These are phyloP conservation scores for Chondrilla cf. caribensis DNA, from an alignment of 37 sponge, comb jelly and placozoan species.

Conservation along the genomic window DNA sequence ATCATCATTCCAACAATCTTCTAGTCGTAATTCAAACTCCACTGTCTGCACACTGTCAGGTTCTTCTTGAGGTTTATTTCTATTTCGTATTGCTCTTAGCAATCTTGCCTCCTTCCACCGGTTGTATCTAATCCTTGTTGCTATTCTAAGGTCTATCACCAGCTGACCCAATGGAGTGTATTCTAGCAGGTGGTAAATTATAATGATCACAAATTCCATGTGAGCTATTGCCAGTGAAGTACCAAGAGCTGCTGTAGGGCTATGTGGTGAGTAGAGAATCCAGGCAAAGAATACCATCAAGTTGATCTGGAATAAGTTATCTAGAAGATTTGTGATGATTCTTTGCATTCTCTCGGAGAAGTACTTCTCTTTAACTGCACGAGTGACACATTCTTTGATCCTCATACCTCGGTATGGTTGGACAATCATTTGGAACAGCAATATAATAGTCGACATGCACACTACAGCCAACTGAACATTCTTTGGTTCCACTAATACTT, in stretches of 20 bases:
- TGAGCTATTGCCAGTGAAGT: background rate
- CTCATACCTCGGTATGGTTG: background rate
- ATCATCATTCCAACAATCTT: no score
- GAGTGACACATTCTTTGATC: background rate
- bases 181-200: constrained; percentile 8
- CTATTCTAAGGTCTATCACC: background rate
- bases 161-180: background rate
- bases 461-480: background rate
- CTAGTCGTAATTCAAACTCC: no score
- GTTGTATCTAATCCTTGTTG: background rate
- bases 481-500: background rate
- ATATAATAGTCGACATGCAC: background rate
- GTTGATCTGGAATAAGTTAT: constrained; percentile 4
- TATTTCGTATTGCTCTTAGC: no score
- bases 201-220: background rate
- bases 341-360: background rate
- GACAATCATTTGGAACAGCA: background rate
- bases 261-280: background rate
- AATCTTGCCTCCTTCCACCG: constrained; percentile 10
- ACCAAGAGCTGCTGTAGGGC: background rate
- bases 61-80: no score
- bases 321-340: background rate
- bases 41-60: no score
- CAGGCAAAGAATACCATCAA: background rate
- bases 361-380: background rate